Evolutionary conservation across 2,113 vertebrate species (phyloP), one percentile per base, ranked within the genome.

Genomic region (Cygnus buccinator): DNA sequence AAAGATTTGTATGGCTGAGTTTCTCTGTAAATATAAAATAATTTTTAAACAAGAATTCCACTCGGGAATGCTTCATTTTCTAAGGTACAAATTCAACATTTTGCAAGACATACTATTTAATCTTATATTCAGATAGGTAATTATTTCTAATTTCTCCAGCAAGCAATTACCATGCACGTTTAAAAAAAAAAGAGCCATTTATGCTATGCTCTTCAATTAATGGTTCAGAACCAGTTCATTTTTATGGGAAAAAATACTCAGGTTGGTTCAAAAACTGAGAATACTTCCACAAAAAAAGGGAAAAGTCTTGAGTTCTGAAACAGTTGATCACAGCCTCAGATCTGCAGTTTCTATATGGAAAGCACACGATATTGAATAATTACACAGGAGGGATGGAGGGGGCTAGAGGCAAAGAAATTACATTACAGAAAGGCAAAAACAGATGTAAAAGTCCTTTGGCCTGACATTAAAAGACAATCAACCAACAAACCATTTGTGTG

Each of bases 1-100:
- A 97, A 96, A 94, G 58, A 97, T 90, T 97, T 95, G 72, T 97
- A 98, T 86, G 94, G 66, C 95, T 97, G 87, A 88, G 84, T 95
- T 97, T 96, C 91, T 96, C 95, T 94, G 71, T 92, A 97, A 78
- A 93, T 87, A 85, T 44, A 92, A 78, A 90, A 63, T 18, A 72
- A 84, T 94, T 96, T 97, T 95, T 96, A 96, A 95, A 90, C 77
- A 96, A 92, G 80, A 86, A 82, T 93, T 95, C 67, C 89, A 89
- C 62, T 91, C 29, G 74, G 84, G 66, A 96, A 96, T 87, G 96
- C 66, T 98, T 95, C 54, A 37, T 73, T 91, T 92, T 84, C 88
- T 95, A 67, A 57, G 67, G 73, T 39, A 76, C 12, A 93, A 95
- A 84, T n/a, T 79, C 43, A 73, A 73, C 46, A 76, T 94, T 63